These are phyloP conservation scores for Nemotelus nigrinus DNA, from an alignment of 2,888 invertebrate species.

Conservation along the genomic window DNA sequence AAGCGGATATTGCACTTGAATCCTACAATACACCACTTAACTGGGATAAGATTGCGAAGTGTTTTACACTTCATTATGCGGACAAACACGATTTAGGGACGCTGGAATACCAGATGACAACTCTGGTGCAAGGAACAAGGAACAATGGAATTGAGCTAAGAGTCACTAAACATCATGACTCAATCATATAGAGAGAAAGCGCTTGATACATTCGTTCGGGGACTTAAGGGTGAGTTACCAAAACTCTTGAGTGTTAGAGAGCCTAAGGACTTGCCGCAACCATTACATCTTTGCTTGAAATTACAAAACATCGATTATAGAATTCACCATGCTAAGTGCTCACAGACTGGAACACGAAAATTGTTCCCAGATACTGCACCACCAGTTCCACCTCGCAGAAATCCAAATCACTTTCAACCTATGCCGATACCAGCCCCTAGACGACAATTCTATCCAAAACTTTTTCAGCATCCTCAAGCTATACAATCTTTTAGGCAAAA, in stretches of 20 bases:
- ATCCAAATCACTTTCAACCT: background rate
- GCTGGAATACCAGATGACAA: constrained; percentile 42
- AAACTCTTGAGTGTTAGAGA: constrained; percentile 38
- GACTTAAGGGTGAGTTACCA: constrained; percentile 41
- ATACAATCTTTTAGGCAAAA: background rate
- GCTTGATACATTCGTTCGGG: constrained; percentile 44
- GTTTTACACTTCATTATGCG: constrained; percentile 47
- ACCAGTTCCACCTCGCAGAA: background rate
- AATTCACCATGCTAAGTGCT: constrained; percentile 39
- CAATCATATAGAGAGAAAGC: constrained; percentile 45
- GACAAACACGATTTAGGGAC: constrained; percentile 42
- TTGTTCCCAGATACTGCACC: background rate
- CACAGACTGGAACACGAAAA: background rate
- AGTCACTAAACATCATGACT: constrained; percentile 20
- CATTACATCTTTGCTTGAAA: constrained; percentile 33
- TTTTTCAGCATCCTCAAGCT: background rate
- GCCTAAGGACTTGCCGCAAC: constrained; percentile 42
- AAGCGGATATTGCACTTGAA: constrained; percentile 47
- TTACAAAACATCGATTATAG: constrained; percentile 36
- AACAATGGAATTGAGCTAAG: constrained; percentile 40
- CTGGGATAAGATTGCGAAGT: constrained; percentile 42
- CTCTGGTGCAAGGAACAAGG: constrained; percentile 39
- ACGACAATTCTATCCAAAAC: background rate
- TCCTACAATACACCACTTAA: constrained; percentile 43
- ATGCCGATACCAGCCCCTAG: background rate